phyloP scores from a whole-genome alignment of 2,888 invertebrate genomes.

The Tetrapedia diversipes region DNA sequence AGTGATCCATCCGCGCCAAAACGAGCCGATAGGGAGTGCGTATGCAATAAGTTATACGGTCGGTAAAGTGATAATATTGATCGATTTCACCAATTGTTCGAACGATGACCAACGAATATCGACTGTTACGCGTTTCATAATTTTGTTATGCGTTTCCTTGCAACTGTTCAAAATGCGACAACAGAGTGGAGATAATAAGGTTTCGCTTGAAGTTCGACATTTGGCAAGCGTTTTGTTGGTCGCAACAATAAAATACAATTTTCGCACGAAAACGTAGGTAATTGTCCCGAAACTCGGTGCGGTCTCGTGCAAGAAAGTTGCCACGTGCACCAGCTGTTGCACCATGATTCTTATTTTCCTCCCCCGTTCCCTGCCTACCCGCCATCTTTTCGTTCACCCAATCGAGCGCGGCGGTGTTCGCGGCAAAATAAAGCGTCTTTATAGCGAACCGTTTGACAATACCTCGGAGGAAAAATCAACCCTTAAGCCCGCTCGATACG shows the following conservation, averaged over 20 bases:
- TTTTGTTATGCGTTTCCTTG: too few relatives aligned
- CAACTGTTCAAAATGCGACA: too few relatives aligned
- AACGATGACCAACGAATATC: too few relatives aligned
- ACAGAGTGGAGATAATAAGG: too few relatives aligned
- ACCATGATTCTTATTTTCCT: constrained; percentile 7
- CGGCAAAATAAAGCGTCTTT: background rate
- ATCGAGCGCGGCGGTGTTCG: background rate
- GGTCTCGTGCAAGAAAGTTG: constrained; percentile 58
- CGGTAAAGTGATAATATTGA: too few relatives aligned
- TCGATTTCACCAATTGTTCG: too few relatives aligned
- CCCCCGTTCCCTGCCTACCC: background rate
- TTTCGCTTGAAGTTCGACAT: too few relatives aligned
- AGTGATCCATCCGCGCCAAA: too few relatives aligned
- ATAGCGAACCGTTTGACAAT: background rate
- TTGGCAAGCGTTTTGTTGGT: constrained; percentile 70
- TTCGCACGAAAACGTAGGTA: constrained; percentile 43
- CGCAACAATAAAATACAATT: constrained; percentile 56
- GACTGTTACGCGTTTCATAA: too few relatives aligned
- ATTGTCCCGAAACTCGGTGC: constrained; percentile 39
- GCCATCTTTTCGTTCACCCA: background rate
- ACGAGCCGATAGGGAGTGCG: too few relatives aligned
- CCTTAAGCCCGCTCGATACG: constrained; percentile 21
- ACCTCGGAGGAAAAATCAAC: constrained; percentile 36
- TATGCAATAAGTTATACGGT: too few relatives aligned
- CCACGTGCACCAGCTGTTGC: constrained; percentile 31